Evolutionary conservation across 2,797 vertebrate species (phyloP).

Genomic region (Calcarius lapponicus): DNA sequence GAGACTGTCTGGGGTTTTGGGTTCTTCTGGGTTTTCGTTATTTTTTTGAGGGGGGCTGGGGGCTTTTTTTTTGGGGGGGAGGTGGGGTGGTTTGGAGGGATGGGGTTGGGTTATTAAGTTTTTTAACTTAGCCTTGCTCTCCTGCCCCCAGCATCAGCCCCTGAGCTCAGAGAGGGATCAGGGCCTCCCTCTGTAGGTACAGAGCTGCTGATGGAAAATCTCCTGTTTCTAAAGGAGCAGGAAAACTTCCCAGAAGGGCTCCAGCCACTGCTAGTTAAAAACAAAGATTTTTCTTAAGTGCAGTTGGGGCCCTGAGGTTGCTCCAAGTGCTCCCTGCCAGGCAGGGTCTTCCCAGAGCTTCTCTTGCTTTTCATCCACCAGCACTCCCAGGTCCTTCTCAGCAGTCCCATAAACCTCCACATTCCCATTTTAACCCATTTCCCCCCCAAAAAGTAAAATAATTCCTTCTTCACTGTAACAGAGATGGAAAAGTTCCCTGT

Average conservation of each 20-base stretch:
- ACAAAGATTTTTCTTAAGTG: background rate
- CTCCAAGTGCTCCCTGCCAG: background rate
- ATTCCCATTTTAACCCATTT: background rate
- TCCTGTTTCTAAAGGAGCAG: background rate
- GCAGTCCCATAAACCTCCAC: background rate
- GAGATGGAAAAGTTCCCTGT: background rate
- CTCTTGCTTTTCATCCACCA: background rate
- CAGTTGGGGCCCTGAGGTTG: background rate
- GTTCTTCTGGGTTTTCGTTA: background rate
- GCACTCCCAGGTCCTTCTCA: background rate
- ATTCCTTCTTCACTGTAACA: background rate
- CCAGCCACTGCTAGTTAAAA: background rate
- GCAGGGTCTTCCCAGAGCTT: background rate
- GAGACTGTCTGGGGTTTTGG: accelerated
- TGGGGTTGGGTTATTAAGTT: background rate
- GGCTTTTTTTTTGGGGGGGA: too few species aligned
- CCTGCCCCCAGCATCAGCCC: background rate
- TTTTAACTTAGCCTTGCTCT: background rate
- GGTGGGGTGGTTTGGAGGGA: accelerated
- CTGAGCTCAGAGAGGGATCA: background rate
- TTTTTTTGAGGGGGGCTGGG: background rate
- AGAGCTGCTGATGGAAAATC: background rate
- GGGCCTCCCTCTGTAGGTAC: background rate
- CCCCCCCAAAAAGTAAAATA: accelerated
- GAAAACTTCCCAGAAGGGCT: background rate